These are phyloP conservation scores for Drosophila hamatofila DNA, from an alignment of 2,888 invertebrate genomes.

Conservation along the genomic window DNA sequence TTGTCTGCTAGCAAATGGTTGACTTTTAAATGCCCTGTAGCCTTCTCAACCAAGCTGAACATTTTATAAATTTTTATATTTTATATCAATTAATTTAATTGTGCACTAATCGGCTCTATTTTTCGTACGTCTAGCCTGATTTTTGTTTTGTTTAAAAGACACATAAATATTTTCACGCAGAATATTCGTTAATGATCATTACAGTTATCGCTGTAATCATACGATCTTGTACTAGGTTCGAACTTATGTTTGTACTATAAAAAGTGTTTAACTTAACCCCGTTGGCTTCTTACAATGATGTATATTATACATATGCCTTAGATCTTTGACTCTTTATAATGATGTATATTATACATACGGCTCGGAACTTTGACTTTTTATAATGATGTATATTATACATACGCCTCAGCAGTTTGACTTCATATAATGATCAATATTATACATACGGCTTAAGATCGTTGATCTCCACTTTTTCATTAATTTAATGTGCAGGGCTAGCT, in stretches of 20 bases:
- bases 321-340: slow-evolving; percentile 4
- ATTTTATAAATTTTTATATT: no score
- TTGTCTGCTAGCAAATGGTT: background rate
- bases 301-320: slow-evolving; percentile 10
- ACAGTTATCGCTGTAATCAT: background rate
- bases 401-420: background rate
- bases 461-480: slow-evolving; percentile 7
- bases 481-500: slow-evolving; percentile 34
- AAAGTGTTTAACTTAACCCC: slow-evolving; percentile 2
- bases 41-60: background rate
- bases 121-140: background rate
- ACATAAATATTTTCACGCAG: background rate
- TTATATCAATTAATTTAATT: background rate
- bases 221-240: background rate
- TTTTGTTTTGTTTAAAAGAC: background rate
- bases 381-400: slow-evolving; percentile 18
- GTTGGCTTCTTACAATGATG: slow-evolving; percentile 4
- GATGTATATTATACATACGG: slow-evolving; percentile 16
- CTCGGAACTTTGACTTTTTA: background rate
- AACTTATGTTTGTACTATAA: background rate
- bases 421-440: slow-evolving; percentile 15
- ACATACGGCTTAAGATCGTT: slow-evolving; percentile 13
- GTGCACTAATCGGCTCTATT: no score
- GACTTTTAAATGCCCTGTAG: slow-evolving; percentile 26
- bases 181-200: background rate